Percentiles rank a stretch among this genome's conserved stretches.
Conservation (phyloP, 2,113 vertebrate species). For the Cottus gobio region DNA sequence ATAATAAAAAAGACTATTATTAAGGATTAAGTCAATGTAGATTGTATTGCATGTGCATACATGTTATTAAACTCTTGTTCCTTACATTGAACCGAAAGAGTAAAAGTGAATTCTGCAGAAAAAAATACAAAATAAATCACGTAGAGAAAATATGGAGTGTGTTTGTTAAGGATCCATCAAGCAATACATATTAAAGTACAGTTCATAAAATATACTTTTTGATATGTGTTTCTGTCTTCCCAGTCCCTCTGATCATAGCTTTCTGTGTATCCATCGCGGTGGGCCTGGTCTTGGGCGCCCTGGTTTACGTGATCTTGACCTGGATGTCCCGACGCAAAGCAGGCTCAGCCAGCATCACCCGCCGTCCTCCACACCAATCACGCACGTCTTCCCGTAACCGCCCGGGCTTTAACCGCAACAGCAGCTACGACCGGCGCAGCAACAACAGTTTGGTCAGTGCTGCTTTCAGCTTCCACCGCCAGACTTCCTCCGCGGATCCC, state of each 20-base stretch:
- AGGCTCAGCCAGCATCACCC: constrained; percentile 91
- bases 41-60: neutral
- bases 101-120: neutral
- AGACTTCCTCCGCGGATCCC: constrained; percentile 88
- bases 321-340: constrained; percentile 91
- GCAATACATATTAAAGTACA: neutral
- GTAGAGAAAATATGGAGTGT: neutral
- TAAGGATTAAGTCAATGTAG: neutral
- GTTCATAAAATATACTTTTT: neutral
- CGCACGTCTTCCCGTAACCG: constrained; percentile 79
- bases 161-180: neutral
- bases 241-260: constrained; percentile 91
- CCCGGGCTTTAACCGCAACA: constrained; percentile 91
- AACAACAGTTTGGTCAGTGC: constrained; percentile 94
- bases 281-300: constrained; percentile 90
- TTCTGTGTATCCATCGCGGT: constrained; percentile 94
- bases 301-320: constrained; percentile 88
- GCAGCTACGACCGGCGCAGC: constrained; percentile 91
- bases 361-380: constrained; percentile 80
- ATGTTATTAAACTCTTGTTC: neutral
- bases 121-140: neutral
- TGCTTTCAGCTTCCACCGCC: constrained; percentile 92
- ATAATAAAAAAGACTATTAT: constrained; percentile 17
- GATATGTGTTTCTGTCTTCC: constrained; percentile 40
- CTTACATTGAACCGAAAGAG: neutral